Evolutionary conservation across 2,888 invertebrate species (phyloP), one percentile per base, ranked within the genome.

Genomic region (Anarsia innoxiella): DNA sequence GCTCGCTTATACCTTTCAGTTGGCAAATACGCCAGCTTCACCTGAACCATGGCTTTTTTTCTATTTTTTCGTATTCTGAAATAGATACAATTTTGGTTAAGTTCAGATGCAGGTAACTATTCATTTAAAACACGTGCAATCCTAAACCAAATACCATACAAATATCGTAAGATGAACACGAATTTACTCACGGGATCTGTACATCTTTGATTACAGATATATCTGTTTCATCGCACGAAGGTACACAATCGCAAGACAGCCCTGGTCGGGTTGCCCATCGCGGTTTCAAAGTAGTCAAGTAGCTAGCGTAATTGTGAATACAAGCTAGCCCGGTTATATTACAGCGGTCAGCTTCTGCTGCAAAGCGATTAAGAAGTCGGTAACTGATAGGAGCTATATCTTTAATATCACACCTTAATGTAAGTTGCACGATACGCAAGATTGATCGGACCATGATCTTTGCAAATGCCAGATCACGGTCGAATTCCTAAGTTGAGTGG

Each of bases 171-270:
- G n/a, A n/a, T n/a, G n/a, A n/a, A n/a, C n/a, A n/a, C n/a, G n/a
- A n/a, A n/a, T n/a, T n/a, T 31, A 29, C 40, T 30, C 48, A 78
- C 79, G 52, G 44, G 2, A 49, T 62, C 45, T 73, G 70, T n/a
- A 76, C 74, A 42, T 89, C 88, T 50, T 87, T 87, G 34, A 91
- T 86, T 10, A 89, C 76, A 2, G 88, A 86, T 39, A 91, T 86
- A 49, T 92, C 92, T 5, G 89, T 87, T 66, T 92, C 92, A 0
- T 89, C 88, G 57, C 92, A 92, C 9, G 91, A 90, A 0, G 91
- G 91, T 37, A 91, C 59, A 50, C 92, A 92, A 54, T 88, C 83
- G 48, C 92, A 92, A 1, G 86, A 77, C 10, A 92, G 68, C 0
- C 92, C 92, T 0, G 86, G 85, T 1, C 89, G 82, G 6, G 48